Percentiles rank a stretch among this genome's conserved stretches.
Conservation (phyloP, 2,113 vertebrate species). For the Sander vitreus region DNA sequence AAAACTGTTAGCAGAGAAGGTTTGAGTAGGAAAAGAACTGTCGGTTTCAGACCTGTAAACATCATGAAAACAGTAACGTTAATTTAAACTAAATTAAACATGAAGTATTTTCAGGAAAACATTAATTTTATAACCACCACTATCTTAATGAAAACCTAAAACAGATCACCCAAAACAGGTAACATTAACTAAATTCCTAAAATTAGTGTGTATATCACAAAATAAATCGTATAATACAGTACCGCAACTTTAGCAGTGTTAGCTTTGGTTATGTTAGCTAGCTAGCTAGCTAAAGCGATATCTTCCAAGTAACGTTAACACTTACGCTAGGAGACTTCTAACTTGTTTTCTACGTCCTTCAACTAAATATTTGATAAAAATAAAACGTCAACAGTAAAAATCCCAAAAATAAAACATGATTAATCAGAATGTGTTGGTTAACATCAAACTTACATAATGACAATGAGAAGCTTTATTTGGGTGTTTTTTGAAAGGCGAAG, state of each 20-base stretch:
- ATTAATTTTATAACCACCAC: background rate
- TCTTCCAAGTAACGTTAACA: background rate
- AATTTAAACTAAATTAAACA: too few species aligned
- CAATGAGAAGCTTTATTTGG: background rate
- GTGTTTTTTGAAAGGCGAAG: background rate
- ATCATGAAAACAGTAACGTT: too few species aligned
- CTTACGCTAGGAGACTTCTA: background rate
- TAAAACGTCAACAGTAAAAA: background rate
- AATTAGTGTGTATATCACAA: background rate
- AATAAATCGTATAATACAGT: background rate
- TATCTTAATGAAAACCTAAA: background rate
- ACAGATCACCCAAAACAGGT: background rate
- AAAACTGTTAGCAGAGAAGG: conserved; percentile 72
- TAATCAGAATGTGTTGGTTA: too few species aligned
- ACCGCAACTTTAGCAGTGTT: background rate
- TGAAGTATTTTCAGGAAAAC: background rate
- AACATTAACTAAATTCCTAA: background rate
- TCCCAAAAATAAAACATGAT: background rate
- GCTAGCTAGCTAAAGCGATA: background rate
- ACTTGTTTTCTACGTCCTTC: background rate
- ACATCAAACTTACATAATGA: conserved; percentile 46
- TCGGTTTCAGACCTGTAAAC: conserved; percentile 51
- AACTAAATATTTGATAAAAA: background rate
- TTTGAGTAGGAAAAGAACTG: background rate
- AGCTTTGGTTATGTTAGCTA: conserved; percentile 15